Conservation (phyloP, 2,797 vertebrate genomes). For the Poeciliopsis turneri region DNA sequence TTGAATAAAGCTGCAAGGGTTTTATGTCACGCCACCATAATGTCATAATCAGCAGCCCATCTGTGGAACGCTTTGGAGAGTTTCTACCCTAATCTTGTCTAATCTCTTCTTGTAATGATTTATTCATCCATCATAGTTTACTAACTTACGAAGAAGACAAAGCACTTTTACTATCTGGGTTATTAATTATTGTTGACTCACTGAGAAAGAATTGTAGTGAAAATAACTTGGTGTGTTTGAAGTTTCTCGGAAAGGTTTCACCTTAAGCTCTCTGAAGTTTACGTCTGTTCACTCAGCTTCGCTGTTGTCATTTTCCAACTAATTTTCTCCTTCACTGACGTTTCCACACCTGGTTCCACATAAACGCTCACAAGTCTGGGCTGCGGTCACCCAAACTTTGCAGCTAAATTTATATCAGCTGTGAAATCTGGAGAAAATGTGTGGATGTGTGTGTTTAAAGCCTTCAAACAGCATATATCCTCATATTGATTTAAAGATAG, state of each 20-base stretch:
- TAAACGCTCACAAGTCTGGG: background rate
- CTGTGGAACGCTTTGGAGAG: background rate
- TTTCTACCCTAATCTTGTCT: background rate
- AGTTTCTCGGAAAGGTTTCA: background rate
- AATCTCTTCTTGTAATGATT: background rate
- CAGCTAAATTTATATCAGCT: background rate
- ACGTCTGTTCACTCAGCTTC: background rate
- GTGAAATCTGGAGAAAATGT: background rate
- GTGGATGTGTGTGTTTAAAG: background rate
- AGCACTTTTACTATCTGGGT: background rate
- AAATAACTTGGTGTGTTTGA: background rate
- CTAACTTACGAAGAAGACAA: background rate
- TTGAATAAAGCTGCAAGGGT: constrained; percentile 8
- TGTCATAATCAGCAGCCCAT: constrained; percentile 4
- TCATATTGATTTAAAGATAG: background rate
- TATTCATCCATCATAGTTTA: background rate
- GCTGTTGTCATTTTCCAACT: background rate
- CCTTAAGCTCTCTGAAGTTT: background rate
- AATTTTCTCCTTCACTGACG: constrained; percentile 4
- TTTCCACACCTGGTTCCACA: background rate
- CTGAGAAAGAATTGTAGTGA: background rate
- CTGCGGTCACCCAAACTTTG: background rate
- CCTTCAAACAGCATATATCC: background rate
- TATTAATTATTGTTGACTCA: background rate
- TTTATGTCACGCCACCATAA: constrained; percentile 1